Evolutionary conservation across 2,888 invertebrate species (phyloP), one percentile per base, ranked within the genome.

Genomic region (Miltochrista miniata): DNA sequence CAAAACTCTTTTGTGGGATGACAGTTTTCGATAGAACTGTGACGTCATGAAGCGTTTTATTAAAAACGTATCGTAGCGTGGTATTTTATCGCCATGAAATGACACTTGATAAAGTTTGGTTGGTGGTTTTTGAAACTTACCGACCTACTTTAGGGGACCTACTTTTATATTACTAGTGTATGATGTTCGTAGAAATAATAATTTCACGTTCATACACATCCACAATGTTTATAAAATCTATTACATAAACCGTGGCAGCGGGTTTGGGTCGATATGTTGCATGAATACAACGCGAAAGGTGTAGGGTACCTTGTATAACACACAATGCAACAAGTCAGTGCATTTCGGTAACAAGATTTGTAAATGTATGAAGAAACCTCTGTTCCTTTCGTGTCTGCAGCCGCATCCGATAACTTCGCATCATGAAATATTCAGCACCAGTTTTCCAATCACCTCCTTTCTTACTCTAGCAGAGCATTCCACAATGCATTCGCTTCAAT

Each of bases 371-470:
- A 7, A 1, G 24, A 44, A 42, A 44, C 36, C 33, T 12, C 14
- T 31, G 50, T 45, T 48, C 18, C 18, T 12, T n/a, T 39, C 37
- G 43, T n/a, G 24, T 15, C 24, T 35, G 45, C 7, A 38, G 39
- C 36, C 31, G 40, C 50, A 30, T 41, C 12, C 13, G 30, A 39
- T 36, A 30, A 38, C 36, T 15, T 24, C 24, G 7, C 4, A 5
- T 39, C 47, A 65, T 68, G 54, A 54, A 65, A 65, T 55, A 67
- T 67, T 48, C 52, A 62, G 41, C 31, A 51, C 30, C 18, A 10
- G n/a, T 11, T 33, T 41, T 35, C 37, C 12, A 29, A 30, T 0
- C 56, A 51, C 37, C 36, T 37, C n/a, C n/a, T n/a, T n/a, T n/a
- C n/a, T n/a, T n/a, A 47, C 51, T 52, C 41, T 34, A 31, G 7